These are phyloP conservation scores for Darevskia nairensis DNA, from an alignment of 2,797 vertebrate species.

Conservation along the genomic window DNA sequence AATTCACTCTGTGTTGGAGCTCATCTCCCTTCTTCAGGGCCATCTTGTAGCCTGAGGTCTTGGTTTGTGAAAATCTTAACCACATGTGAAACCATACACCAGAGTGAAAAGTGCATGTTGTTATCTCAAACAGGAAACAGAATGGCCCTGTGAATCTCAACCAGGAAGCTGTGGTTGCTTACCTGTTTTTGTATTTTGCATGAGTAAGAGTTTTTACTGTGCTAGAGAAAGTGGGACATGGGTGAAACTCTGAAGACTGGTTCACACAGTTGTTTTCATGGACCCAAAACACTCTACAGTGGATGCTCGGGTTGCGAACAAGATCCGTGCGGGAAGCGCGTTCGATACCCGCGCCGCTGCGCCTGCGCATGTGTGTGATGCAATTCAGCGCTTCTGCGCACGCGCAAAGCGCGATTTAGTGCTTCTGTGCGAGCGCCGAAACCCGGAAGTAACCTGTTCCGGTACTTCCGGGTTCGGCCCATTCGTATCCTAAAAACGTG, in stretches of 20 bases:
- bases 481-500: too few relatives aligned
- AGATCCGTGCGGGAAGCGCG: too few relatives aligned
- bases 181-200: not conserved
- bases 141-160: not conserved
- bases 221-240: not conserved
- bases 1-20: not conserved
- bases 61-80: constrained; percentile 7
- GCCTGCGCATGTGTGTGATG: too few relatives aligned
- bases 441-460: too few relatives aligned
- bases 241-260: not conserved
- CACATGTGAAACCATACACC: not conserved
- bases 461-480: too few relatives aligned
- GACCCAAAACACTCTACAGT: not conserved
- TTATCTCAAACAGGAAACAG: not conserved
- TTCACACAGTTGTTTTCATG: not conserved
- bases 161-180: not conserved
- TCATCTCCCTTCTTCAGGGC: not conserved
- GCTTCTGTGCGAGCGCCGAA: too few relatives aligned
- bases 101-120: constrained; percentile 17
- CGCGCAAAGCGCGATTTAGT: too few relatives aligned
- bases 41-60: constrained; percentile 10
- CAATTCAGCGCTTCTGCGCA: too few relatives aligned
- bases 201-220: not conserved
- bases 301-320: too few relatives aligned
- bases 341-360: too few relatives aligned